Evolutionary conservation across 2,888 invertebrate species (phyloP), one percentile per base, ranked within the genome.

Genomic region (Acleris cristana): DNA sequence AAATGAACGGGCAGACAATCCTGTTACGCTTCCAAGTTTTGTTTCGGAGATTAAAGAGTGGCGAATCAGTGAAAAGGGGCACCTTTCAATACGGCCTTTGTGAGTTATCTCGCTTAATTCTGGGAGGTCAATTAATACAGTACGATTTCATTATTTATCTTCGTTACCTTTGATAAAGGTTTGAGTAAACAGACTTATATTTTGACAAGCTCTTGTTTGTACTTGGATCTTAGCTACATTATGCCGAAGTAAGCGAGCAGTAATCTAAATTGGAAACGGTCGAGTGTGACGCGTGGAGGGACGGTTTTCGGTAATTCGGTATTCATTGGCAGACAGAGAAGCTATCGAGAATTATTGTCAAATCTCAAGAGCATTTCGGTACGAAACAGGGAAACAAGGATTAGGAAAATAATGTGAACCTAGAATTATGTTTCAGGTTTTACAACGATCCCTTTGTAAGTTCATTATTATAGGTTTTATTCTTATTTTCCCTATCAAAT

Each of bases 1-100:
- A 92, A 92, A 92, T 92, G 91, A 91, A 90, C 86, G 85, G 84
- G 78, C 88, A 88, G 90, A 92, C 91, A 91, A 92, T 92, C 89
- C 89, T 84, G 90, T 91, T 91, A 90, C 84, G 86, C 84, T 79
- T 81, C 81, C 81, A 79, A 82, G 89, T 91, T 91, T 90, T 90
- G 92, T 91, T 91, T 90, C 89, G 88, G 85, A 90, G 89, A 90
- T 91, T 91, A 90, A 90, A 90, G 90, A 89, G 89, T 89, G 82
- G 86, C 83, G 84, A 82, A 85, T 89, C 84, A 80, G 80, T 84
- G 83, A 87, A 88, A 86, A 83, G 88, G 79, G 84, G 80, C 80
- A 84, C 87, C 86, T 88, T 88, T 89, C 84, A 87, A 84, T 85
- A 77, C 75, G 78, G 75, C 84, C 85, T 89, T 89, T 90, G 88